Base-by-base conservation (phyloP, 2,797 vertebrate species). In the Clamator glandarius region DNA sequence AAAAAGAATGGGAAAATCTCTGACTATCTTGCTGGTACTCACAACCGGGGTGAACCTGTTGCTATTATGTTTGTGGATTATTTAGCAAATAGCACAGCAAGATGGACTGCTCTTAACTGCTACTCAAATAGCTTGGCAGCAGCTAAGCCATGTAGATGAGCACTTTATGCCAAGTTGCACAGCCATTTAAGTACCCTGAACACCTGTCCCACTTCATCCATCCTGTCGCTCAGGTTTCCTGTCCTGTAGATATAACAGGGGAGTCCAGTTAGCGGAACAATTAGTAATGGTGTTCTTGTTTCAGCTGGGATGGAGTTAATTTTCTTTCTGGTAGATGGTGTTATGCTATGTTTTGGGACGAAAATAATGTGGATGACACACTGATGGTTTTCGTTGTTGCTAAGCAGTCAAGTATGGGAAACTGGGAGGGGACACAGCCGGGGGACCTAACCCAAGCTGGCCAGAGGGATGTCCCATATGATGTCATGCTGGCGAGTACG, bases 1-100 rank as follows among this genome's bases (percentile, higher is more conserved):
- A 55, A 66, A 42, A 8, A 1, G 1, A 51, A 19, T 5, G 3
- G 10, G 5, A 70, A 42, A 35, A 35, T 35, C 57, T 61, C 41
- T 33, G 18, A 11, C 23, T 61, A 16, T 12, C 33, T 63, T 69
- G 7, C 41, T 63, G 16, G 9, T 28, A 62, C 25, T 59, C 44
- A 20, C 0, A 0, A 9, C 25, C 21, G 15, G 8, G 12, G 6
- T 52, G 21, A 82, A 51, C 11, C 19, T 63, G 19, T 73, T 46
- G 14, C 18, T 28, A 0, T 33, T 66, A 7, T 8, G 19, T 6
- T 50, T 51, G 14, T 52, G 46, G 57, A 31, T 46, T 61, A 50
- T 46, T 69, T 64, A 55, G 42, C 63, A 75, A 33, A 33, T 5
- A 55, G 15, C 42, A 35, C 24, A 61, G 39, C 12, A 31, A 23